These are phyloP conservation scores for Condylura cristata DNA, from an alignment of 2,113 vertebrate species.

Conservation along the genomic window DNA sequence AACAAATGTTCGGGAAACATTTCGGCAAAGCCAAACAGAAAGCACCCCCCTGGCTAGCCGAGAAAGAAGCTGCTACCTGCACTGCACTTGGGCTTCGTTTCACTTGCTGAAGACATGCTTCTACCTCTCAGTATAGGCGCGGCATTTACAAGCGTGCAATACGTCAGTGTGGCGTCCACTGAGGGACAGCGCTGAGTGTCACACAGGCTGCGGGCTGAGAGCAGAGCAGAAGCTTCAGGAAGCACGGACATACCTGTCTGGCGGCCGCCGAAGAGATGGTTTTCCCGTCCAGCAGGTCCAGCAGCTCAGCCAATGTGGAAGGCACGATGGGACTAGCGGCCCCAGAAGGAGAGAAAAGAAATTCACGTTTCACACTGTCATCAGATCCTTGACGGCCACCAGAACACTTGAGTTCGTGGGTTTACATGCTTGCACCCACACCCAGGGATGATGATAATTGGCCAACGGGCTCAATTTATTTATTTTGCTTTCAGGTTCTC, in stretches of 20 bases:
- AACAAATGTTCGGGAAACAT: not conserved
- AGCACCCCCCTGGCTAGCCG: not conserved
- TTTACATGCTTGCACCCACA: not conserved
- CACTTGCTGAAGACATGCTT: not conserved
- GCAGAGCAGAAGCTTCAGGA: not conserved
- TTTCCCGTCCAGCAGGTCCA: constrained; percentile 91
- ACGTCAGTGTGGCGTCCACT: not conserved
- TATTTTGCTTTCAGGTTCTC: constrained; percentile 9
- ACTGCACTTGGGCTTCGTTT: not conserved
- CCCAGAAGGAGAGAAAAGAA: not conserved
- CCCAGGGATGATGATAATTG: not conserved
- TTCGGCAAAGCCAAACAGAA: not conserved
- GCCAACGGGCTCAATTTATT: not conserved
- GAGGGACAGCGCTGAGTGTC: not conserved
- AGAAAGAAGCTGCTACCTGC: not conserved
- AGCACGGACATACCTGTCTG: constrained; percentile 88
- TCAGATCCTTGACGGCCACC: accelerated
- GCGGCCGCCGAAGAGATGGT: constrained; percentile 92
- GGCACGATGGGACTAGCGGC: constrained; percentile 89
- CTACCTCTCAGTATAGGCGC: not conserved
- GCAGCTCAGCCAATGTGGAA: constrained; percentile 89
- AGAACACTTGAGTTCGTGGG: not conserved
- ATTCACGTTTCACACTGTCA: too few species aligned
- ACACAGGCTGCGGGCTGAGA: accelerated
- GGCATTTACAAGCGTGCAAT: not conserved